Percentiles rank a stretch among this genome's conserved stretches.
phyloP scores from a whole-genome alignment of 2,113 vertebrate genomes.

The Ammospiza nelsoni region DNA sequence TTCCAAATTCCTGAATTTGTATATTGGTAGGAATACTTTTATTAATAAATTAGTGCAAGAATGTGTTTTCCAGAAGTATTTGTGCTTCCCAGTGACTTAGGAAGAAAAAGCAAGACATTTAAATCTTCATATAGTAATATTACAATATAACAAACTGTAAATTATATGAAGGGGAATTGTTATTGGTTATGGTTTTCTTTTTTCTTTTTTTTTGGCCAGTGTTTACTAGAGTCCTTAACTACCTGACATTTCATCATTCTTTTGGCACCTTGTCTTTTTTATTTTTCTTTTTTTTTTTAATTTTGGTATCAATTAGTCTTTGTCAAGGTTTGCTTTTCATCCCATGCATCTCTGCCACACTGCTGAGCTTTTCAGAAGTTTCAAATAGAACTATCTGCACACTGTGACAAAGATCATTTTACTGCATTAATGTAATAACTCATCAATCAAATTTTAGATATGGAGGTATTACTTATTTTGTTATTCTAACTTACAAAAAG shows the following conservation, averaged over 20 bases:
- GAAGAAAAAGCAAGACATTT: not conserved
- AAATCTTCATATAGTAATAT: not conserved
- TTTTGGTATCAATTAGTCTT: conserved; percentile 8
- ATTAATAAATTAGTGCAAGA: not conserved
- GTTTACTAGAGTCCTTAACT: not conserved
- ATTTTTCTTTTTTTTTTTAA: not conserved
- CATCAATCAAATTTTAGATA: conserved; percentile 24
- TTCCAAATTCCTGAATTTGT: not conserved
- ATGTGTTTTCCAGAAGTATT: not conserved
- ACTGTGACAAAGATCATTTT: not conserved
- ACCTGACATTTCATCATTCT: conserved; percentile 14
- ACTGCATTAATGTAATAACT: conserved; percentile 1
- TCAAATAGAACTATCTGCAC: not conserved
- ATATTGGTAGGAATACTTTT: not conserved
- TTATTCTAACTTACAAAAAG: conserved; percentile 37
- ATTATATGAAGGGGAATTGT: not conserved
- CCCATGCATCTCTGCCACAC: not conserved
- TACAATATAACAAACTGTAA: not conserved
- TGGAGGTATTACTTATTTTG: not conserved
- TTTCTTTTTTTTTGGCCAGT: not conserved
- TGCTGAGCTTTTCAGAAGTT: conserved; percentile 19
- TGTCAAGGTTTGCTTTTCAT: conserved; percentile 55
- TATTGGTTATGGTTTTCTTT: not conserved
- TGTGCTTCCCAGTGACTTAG: not conserved
- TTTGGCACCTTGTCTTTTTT: not conserved